Evolutionary conservation across 2,888 invertebrate genomes (phyloP).

Genomic region (Hirudinaria manillensis): DNA sequence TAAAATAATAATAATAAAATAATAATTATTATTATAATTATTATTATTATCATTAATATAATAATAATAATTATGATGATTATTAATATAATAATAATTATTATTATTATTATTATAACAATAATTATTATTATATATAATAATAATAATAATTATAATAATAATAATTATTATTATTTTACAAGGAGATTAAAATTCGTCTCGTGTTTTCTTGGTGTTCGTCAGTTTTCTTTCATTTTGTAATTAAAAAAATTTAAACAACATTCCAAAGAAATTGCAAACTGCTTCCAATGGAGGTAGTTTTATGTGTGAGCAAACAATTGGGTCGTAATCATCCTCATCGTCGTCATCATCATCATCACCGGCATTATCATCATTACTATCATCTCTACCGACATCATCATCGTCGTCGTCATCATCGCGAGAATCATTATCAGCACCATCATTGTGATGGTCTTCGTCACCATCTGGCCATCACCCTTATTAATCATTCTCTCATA

Average conservation of each 20-base stretch:
- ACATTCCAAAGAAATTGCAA: too few species aligned
- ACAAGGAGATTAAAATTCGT: too few species aligned
- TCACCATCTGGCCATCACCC: neutral
- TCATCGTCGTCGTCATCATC: slow-evolving; percentile 12
- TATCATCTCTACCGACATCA: neutral
- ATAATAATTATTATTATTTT: neutral
- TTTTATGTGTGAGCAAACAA: too few species aligned
- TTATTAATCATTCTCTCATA: too few species aligned
- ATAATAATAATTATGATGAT: neutral
- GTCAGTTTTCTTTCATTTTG: too few species aligned
- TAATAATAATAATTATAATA: slow-evolving; percentile 10
- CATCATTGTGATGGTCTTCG: slow-evolving; percentile 30
- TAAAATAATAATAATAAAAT: slow-evolving; percentile 14
- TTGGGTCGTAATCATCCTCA: too few species aligned
- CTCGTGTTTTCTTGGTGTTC: too few species aligned
- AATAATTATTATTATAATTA: slow-evolving; percentile 4
- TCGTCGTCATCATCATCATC: too few species aligned
- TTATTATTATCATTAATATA: neutral
- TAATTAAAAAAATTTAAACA: too few species aligned
- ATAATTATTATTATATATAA: slow-evolving; percentile 9
- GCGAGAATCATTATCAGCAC: slow-evolving; percentile 26
- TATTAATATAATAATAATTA: neutral
- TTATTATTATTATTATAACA: slow-evolving; percentile 13
- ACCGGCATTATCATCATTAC: neutral
- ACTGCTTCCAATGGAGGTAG: too few species aligned